Conservation (phyloP, 2,797 vertebrate genomes). For the Neoniphon sammara region DNA sequence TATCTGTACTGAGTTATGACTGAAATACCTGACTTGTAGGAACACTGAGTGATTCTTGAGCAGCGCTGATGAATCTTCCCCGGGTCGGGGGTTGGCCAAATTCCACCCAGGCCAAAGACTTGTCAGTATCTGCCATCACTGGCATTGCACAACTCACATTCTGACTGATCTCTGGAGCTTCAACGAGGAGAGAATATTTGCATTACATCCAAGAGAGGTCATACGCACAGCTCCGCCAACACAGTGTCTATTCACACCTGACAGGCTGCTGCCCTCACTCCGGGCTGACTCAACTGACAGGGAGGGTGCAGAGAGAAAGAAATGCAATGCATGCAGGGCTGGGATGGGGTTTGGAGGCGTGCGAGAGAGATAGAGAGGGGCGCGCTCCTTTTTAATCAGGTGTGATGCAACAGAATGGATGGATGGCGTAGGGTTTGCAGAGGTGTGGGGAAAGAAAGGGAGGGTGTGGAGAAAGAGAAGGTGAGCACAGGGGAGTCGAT, state of each 20-base stretch:
- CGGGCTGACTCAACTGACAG: slow-evolving; percentile 57
- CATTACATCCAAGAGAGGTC: slow-evolving; percentile 67
- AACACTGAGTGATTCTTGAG: slow-evolving; percentile 55
- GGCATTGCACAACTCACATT: slow-evolving; percentile 69
- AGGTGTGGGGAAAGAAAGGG: slow-evolving; percentile 58
- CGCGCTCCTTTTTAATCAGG: slow-evolving; percentile 12
- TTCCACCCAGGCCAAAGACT: slow-evolving; percentile 64
- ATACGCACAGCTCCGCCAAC: slow-evolving; percentile 63
- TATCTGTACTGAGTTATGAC: slow-evolving; percentile 57
- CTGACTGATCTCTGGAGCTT: slow-evolving; percentile 62
- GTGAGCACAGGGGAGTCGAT: slow-evolving; percentile 27
- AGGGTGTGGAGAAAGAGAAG: slow-evolving; percentile 40
- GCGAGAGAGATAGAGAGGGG: slow-evolving; percentile 9
- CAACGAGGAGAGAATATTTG: slow-evolving; percentile 62
- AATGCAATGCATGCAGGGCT: slow-evolving; percentile 41
- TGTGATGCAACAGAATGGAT: slow-evolving; percentile 49
- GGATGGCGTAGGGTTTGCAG: slow-evolving; percentile 22
- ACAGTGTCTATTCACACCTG: slow-evolving; percentile 72
- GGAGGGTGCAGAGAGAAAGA: slow-evolving; percentile 46
- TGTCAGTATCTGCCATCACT: slow-evolving; percentile 73
- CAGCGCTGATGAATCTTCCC: slow-evolving; percentile 50
- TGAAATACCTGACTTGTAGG: slow-evolving; percentile 46
- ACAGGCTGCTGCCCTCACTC: slow-evolving; percentile 55
- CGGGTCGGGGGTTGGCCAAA: slow-evolving; percentile 46
- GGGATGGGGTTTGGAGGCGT: slow-evolving; percentile 20